These are phyloP conservation scores for Microplitis manilae DNA, from an alignment of 2,888 invertebrate genomes.

Conservation along the genomic window DNA sequence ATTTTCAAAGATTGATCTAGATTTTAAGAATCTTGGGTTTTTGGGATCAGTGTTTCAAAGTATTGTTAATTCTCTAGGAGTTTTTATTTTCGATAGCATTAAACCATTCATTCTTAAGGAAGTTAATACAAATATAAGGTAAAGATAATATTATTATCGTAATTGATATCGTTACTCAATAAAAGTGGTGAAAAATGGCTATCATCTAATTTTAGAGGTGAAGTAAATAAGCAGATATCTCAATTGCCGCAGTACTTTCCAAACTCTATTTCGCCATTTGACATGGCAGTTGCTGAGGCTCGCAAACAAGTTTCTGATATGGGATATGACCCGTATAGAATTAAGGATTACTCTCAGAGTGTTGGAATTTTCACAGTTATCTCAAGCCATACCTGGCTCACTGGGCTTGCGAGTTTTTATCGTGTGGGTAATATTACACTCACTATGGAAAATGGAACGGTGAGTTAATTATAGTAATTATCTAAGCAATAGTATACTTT, in stretches of 20 bases:
- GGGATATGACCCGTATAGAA: slow-evolving; percentile 83
- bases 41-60: slow-evolving; percentile 81
- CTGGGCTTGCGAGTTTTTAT: slow-evolving; percentile 86
- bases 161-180: not conserved
- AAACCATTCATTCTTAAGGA: slow-evolving; percentile 87
- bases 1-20: slow-evolving; percentile 83
- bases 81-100: slow-evolving; percentile 88
- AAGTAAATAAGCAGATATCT: slow-evolving; percentile 83
- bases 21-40: slow-evolving; percentile 87
- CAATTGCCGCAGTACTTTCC: slow-evolving; percentile 83
- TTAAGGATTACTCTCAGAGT: slow-evolving; percentile 82
- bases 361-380: slow-evolving; percentile 80
- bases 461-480: slow-evolving; percentile 60
- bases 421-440: slow-evolving; percentile 85
- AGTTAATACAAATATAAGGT: slow-evolving; percentile 80
- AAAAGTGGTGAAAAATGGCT: not conserved
- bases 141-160: slow-evolving; percentile 28
- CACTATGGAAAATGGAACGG: slow-evolving; percentile 81
- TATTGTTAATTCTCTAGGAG: slow-evolving; percentile 86
- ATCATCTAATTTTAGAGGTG: slow-evolving; percentile 71
- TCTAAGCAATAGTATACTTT: not conserved
- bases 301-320: slow-evolving; percentile 79
- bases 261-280: slow-evolving; percentile 88
- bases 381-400: slow-evolving; percentile 83
- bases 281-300: slow-evolving; percentile 84